Evolutionary conservation across 1,140 invertebrate genomes (phyloP).

Genomic region (Danaus plexippus): DNA sequence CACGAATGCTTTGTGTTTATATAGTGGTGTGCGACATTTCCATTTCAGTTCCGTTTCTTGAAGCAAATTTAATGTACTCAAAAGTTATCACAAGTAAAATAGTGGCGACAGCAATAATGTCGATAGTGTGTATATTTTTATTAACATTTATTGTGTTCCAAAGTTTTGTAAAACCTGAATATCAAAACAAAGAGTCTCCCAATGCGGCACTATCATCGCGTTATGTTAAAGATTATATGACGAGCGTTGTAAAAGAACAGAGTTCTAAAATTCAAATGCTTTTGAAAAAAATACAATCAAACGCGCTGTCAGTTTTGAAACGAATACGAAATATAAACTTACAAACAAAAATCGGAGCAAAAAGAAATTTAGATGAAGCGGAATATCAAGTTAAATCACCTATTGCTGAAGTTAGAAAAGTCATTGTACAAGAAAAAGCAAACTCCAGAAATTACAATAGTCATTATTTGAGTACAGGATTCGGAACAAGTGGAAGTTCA

Average conservation of each 20-base stretch:
- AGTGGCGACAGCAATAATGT: constrained; percentile 43
- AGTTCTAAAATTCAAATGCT: constrained; percentile 45
- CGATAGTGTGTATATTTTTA: constrained; percentile 43
- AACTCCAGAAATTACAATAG: constrained; percentile 42
- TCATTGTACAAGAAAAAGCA: constrained; percentile 18
- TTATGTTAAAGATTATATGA: constrained; percentile 50
- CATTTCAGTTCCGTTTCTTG: constrained; percentile 31
- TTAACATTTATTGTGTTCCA: constrained; percentile 46
- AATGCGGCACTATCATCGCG: constrained; percentile 31
- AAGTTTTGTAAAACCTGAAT: constrained; percentile 41
- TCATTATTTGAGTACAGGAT: constrained; percentile 44
- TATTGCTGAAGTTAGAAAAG: constrained; percentile 23
- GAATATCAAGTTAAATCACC: constrained; percentile 46
- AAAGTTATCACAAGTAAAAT: constrained; percentile 26
- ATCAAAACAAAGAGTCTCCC: constrained; percentile 23
- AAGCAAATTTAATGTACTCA: constrained; percentile 43
- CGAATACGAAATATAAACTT: constrained; percentile 43
- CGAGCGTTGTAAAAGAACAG: constrained; percentile 54
- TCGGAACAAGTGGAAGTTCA: constrained; percentile 36
- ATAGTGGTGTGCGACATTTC: constrained; percentile 25
- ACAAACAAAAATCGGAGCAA: constrained; percentile 25
- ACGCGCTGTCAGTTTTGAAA: constrained; percentile 45
- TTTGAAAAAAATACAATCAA: constrained; percentile 53
- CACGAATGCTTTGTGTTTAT: constrained; percentile 38
- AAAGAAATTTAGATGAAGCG: constrained; percentile 21